Conservation (phyloP, 2,797 vertebrate species). For the Natrix natrix region DNA sequence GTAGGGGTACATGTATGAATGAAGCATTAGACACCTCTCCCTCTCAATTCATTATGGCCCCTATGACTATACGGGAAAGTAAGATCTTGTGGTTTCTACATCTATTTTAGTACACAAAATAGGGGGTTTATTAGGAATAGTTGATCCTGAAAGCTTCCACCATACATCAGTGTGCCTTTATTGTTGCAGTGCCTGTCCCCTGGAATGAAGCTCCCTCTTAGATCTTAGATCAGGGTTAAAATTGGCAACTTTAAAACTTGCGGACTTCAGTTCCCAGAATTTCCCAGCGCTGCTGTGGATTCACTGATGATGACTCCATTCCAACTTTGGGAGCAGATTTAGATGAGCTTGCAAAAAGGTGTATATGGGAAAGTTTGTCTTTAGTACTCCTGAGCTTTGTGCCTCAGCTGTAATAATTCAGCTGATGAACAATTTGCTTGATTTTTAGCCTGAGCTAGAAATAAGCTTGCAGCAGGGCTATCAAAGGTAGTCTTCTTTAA, state of each 20-base stretch:
- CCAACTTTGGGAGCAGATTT: neutral
- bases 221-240: neutral
- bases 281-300: neutral
- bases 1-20: too few relatives aligned
- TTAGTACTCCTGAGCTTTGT: neutral
- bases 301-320: neutral
- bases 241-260: neutral
- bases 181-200: neutral
- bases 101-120: neutral
- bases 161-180: neutral
- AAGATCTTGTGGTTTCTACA: neutral
- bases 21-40: neutral
- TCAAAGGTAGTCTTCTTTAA: neutral
- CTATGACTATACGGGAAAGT: neutral
- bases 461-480: neutral
- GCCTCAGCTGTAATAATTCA: neutral
- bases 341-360: neutral
- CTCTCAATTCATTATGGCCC: neutral
- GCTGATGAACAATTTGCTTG: neutral
- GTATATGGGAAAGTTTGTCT: neutral
- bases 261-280: neutral
- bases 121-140: neutral
- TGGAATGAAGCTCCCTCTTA: neutral
- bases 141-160: neutral
- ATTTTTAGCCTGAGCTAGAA: neutral